Evolutionary conservation across 2,888 invertebrate species (phyloP).

Genomic region (Nephrotoma guestfalica): DNA sequence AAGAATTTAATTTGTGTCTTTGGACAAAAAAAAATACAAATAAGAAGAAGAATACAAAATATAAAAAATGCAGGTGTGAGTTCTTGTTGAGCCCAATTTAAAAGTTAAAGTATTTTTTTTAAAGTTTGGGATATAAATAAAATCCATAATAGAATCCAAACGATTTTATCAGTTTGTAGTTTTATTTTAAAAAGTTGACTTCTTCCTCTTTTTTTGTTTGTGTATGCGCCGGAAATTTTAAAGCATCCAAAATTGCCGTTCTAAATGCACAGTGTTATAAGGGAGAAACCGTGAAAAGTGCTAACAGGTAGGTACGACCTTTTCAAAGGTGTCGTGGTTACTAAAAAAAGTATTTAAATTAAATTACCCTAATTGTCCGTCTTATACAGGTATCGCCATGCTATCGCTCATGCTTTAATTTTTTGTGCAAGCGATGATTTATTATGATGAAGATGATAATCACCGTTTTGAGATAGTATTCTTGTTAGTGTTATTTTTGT

Average conservation of each 20-base stretch:
- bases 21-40: neutral
- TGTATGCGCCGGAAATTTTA: neutral
- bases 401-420: too few species aligned
- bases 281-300: neutral
- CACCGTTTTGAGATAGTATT: neutral
- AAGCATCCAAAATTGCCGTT: neutral
- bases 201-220: neutral
- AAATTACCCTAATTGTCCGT: neutral
- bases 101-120: constrained; percentile 2
- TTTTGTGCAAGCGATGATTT: neutral
- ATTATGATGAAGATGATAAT: neutral
- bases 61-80: constrained; percentile 4
- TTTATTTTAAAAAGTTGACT: neutral
- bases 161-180: constrained; percentile 1
- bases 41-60: neutral
- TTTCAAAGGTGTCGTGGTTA: neutral
- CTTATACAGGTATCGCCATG: neutral
- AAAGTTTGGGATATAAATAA: constrained; percentile 2
- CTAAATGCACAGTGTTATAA: neutral
- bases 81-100: constrained; percentile 1
- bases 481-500: neutral
- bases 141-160: constrained; percentile 1
- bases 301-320: neutral
- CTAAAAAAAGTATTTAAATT: neutral
- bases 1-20: constrained; percentile 2